These are phyloP conservation scores for Panagrolaimus sp. DNA, from an alignment of 1,140 invertebrate species.

Conservation along the genomic window DNA sequence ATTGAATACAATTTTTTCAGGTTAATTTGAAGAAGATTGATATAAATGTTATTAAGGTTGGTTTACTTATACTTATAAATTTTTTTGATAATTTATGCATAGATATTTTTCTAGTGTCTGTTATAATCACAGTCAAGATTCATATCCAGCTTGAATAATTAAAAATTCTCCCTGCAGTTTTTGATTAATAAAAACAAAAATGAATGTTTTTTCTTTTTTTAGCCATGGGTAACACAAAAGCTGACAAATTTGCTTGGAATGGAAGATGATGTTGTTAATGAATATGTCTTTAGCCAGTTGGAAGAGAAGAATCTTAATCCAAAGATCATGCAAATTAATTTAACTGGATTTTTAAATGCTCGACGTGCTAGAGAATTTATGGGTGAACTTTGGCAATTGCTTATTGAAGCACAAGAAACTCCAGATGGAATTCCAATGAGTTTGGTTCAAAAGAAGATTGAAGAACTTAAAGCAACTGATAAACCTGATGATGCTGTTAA, in stretches of 20 bases:
- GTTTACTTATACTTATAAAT: no score
- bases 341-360: conserved; percentile 96
- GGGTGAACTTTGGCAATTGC: conserved; percentile 87
- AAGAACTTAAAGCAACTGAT: conserved; percentile 30
- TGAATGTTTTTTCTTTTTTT: no score
- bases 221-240: conserved; percentile 92
- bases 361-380: conserved; percentile 95
- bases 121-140: no score
- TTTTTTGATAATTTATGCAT: no score
- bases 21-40: conserved; percentile 98
- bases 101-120: no score
- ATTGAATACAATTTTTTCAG: conserved; percentile 63
- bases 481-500: conserved; percentile 10
- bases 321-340: conserved; percentile 94
- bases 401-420: conserved; percentile 74
- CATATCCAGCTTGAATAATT: no score
- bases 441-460: conserved; percentile 41
- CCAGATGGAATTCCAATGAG: conserved; percentile 39
- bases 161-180: no score
- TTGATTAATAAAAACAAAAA: no score
- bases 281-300: conserved; percentile 97
- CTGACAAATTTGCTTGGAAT: conserved; percentile 88
- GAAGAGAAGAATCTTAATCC: conserved; percentile 80
- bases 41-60: conserved; percentile 79
- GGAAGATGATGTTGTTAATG: conserved; percentile 95